Conservation (phyloP, 2,797 vertebrate species). For the Rhabdomys pumilio region DNA sequence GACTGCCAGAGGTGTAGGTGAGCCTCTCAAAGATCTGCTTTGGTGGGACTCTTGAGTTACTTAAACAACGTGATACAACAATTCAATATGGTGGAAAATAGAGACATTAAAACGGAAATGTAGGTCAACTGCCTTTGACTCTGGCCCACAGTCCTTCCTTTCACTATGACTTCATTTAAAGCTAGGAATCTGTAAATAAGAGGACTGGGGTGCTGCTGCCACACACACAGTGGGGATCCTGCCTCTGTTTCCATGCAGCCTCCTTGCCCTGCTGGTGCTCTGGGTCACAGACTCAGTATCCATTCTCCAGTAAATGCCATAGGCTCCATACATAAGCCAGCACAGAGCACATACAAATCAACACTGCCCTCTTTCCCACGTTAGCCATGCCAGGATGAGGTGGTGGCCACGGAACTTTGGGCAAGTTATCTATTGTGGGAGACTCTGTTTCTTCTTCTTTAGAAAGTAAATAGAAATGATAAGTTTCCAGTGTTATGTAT, state of each 20-base stretch:
- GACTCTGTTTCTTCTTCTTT: background rate
- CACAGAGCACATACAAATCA: background rate
- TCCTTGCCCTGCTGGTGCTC: background rate
- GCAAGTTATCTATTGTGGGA: background rate
- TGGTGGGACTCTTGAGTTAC: background rate
- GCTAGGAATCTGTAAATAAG: background rate
- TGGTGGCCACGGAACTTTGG: background rate
- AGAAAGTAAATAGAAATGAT: background rate
- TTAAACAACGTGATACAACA: background rate
- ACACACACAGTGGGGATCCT: background rate
- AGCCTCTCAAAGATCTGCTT: background rate
- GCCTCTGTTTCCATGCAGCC: background rate
- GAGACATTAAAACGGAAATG: constrained; percentile 18
- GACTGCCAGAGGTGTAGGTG: background rate
- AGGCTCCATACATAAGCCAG: background rate
- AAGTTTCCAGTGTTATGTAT: background rate
- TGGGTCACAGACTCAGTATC: background rate
- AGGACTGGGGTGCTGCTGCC: background rate
- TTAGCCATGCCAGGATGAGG: background rate
- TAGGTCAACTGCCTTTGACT: background rate
- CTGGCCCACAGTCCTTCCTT: background rate
- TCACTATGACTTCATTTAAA: constrained; percentile 28
- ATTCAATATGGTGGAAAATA: constrained; percentile 39
- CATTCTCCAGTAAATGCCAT: background rate
- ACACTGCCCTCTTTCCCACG: background rate